phyloP scores from a whole-genome alignment of 2,113 vertebrate genomes.

The Corydoras sp. region DNA sequence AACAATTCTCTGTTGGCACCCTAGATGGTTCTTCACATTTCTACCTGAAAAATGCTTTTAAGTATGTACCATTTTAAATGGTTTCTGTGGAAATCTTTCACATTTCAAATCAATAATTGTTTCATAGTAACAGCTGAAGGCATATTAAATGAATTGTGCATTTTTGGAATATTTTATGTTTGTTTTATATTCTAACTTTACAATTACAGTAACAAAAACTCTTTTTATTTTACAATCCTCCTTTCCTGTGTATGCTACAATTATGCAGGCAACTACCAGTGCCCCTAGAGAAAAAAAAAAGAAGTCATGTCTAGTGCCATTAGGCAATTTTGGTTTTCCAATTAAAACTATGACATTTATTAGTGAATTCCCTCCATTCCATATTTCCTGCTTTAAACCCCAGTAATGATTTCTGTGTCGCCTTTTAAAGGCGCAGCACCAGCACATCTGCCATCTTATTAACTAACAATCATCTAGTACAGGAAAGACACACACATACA shows the following conservation, averaged over 20 bases:
- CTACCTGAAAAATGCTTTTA: no score
- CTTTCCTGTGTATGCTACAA: slow-evolving; percentile 58
- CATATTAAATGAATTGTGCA: no score
- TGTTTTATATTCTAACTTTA: slow-evolving; percentile 1
- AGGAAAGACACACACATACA: slow-evolving; percentile 37
- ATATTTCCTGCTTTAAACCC: slow-evolving; percentile 51
- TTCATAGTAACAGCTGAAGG: no score
- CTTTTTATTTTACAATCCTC: slow-evolving; percentile 60
- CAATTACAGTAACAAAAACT: slow-evolving; percentile 36
- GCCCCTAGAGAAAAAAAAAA: slow-evolving; percentile 55
- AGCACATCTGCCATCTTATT: slow-evolving; percentile 24
- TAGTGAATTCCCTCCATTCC: slow-evolving; percentile 48
- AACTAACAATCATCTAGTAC: slow-evolving; percentile 33
- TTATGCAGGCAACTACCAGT: slow-evolving; percentile 51
- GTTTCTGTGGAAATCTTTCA: no score
- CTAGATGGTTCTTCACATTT: no score
- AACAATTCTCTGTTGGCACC: no score
- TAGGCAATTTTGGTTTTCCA: slow-evolving; percentile 56
- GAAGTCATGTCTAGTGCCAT: slow-evolving; percentile 60
- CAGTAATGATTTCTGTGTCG: slow-evolving; percentile 54
- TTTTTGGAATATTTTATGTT: no score
- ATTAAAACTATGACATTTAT: slow-evolving; percentile 54
- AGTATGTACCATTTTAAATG: no score
- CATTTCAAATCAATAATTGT: no score
- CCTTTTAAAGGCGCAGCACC: slow-evolving; percentile 17